Evolutionary conservation across 1,140 invertebrate genomes (phyloP).

Genomic region (Trichomalopsis sarcophagae): DNA sequence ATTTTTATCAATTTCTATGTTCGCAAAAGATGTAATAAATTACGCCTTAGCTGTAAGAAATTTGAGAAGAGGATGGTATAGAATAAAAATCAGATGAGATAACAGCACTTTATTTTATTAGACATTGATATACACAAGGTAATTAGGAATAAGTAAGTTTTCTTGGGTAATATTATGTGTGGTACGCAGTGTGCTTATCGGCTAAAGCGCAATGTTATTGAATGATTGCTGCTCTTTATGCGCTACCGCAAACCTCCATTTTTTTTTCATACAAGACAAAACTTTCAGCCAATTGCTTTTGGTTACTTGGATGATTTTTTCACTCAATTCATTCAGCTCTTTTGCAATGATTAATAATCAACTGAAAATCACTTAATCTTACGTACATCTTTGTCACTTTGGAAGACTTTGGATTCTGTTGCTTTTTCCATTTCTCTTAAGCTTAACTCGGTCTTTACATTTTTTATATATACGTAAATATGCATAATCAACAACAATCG

Average conservation of each 20-base stretch:
- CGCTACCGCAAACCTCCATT: conserved; percentile 8
- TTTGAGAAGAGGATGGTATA: background rate
- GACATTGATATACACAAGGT: conserved; percentile 74
- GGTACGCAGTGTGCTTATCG: conserved; percentile 22
- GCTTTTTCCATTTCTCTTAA: conserved; percentile 55
- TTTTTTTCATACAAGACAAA: conserved; percentile 20
- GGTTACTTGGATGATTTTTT: conserved; percentile 2
- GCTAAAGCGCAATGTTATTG: conserved; percentile 23
- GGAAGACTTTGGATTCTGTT: conserved; percentile 71
- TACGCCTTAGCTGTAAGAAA: background rate
- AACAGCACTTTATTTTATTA: conserved; percentile 75
- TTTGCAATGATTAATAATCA: conserved; percentile 9
- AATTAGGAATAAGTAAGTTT: conserved; percentile 60
- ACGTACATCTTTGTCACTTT: conserved; percentile 51
- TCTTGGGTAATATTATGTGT: conserved; percentile 38
- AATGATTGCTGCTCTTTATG: background rate
- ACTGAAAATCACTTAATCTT: conserved; percentile 19
- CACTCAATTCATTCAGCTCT: background rate
- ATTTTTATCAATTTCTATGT: background rate
- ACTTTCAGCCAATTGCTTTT: conserved; percentile 24
- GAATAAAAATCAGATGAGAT: conserved; percentile 28
- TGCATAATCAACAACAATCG: conserved; percentile 48
- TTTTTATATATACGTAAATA: conserved; percentile 39
- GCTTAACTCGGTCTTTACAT: conserved; percentile 15
- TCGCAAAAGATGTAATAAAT: too few relatives aligned